Base-by-base conservation (phyloP, 1,140 invertebrate species). In the Drosophila funebris region DNA sequence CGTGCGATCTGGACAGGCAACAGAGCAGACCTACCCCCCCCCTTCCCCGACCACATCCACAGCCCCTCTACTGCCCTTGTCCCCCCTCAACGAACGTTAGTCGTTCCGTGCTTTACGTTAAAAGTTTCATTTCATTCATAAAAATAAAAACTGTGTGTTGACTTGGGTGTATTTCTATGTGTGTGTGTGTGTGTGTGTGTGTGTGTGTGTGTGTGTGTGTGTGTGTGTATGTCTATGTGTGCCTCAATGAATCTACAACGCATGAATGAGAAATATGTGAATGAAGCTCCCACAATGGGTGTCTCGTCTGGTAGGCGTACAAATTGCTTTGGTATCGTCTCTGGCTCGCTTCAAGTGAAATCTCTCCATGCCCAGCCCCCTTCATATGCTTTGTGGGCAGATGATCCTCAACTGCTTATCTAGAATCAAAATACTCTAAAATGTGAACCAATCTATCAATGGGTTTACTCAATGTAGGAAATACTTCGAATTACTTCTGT, bases 81-180 rank as follows among this genome's bases (percentile, higher is more conserved):
- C 9, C 0, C 16, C 14, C 8, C 37, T 41, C 7, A 9, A 9
- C 31, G 11, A 52, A 22, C 60, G 46, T 29, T 41, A 9, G 43
- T 54, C 61, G 76, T 63, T 71, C 66, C 70, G 80, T 71, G 67
- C 75, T 85, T 87, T 85, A 85, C 82, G 82, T 87, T 76, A 81
- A 81, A 78, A 85, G 78, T 75, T 88, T 82, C 76, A 78, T 73
- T 87, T 87, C 82, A 87, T 87, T 87, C 82, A 87, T 87, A 88
- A 87, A 85, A 85, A 70, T 77, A 73, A 37, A 60, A 64, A 46
- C 50, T 71, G 57, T 61, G 36, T 41, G 33, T 4, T 9, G 48
- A n/a, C 48, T 52, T 52, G 33, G 24, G 68, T 52, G 43, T 44
- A 62, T 37, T 44, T 46, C 14, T 22, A 11, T 46, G 14, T 44